Evolutionary conservation across 1,140 invertebrate species (phyloP), one percentile per base, ranked within the genome.

Genomic region (Steinernema feltiae): DNA sequence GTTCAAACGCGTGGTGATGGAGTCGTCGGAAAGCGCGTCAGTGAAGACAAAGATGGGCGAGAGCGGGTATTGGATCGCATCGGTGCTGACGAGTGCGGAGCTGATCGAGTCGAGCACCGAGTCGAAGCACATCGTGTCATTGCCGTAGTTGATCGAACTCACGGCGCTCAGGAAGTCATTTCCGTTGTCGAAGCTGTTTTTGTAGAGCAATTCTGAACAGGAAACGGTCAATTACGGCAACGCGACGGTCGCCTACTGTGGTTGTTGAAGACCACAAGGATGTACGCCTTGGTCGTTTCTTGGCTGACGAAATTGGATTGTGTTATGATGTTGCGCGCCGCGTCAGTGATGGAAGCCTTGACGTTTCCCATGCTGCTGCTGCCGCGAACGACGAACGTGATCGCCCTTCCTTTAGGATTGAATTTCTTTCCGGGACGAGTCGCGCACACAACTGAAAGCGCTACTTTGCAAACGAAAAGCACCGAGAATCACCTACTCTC

Each of bases 31-130:
- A 1, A 48, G 69, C 30, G 73, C 77, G 46, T 78, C 73, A 17
- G 77, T 77, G 46, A 78, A 78, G 7, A 78, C 74, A 32, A 77
- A 78, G 24, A 78, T 53, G 3, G 77, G 77, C 18, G 77, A 78
- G 46, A 72, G 32, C 21, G 71, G 71, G 53, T 76, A 76, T 29
- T 76, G 27, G 15, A 35, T 48, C n/a, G 63, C 48, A 1, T 29
- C 70, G n/a, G 31, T 24, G 70, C 24, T 63, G n/a, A 71, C 46
- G n/a, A 78, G n/a, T 0, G 35, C 69, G 30, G 12, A 1, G 18
- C 31, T 31, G 0, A 78, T 24, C 24, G 69, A 70, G 15, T 69
- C 21, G 18, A 78, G 21, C 32, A 76, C 30, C 0, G 73, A 35
- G 48, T 78, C 77, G 31, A 35, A 30, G 69, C 77, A 78, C 17